A percentile compares a stretch with the other conserved stretches of the same genome.
Conservation (phyloP, 2,113 vertebrate genomes). For the Hyaena hyaena region DNA sequence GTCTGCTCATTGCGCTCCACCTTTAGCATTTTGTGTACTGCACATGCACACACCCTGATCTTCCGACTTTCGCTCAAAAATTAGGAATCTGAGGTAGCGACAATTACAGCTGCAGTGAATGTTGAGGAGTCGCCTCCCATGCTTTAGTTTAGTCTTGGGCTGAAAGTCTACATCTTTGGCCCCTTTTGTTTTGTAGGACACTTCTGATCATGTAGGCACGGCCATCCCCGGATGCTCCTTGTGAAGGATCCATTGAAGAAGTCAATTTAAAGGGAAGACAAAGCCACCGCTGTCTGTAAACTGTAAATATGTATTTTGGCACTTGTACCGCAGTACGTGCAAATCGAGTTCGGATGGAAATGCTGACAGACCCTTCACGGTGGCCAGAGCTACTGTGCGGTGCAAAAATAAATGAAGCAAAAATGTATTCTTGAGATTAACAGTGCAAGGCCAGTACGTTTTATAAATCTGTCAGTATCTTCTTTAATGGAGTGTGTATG, state of each 20-base stretch:
- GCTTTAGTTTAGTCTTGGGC: slow-evolving; percentile 38
- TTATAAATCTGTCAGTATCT: slow-evolving; percentile 80
- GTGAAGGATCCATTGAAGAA: slow-evolving; percentile 58
- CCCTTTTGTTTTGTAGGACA: slow-evolving; percentile 59
- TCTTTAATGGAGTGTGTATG: slow-evolving; percentile 73
- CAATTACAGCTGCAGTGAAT: not conserved
- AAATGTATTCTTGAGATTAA: slow-evolving; percentile 72
- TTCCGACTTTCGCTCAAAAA: slow-evolving; percentile 63
- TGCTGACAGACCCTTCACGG: slow-evolving; percentile 61
- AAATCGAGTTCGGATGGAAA: slow-evolving; percentile 59
- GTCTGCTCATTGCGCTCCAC: slow-evolving; percentile 4
- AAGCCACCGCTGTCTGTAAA: slow-evolving; percentile 72
- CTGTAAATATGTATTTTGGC: slow-evolving; percentile 78
- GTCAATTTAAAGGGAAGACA: slow-evolving; percentile 70
- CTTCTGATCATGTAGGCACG: slow-evolving; percentile 59
- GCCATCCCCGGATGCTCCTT: slow-evolving; percentile 56
- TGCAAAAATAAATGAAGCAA: slow-evolving; percentile 75
- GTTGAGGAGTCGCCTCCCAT: not conserved
- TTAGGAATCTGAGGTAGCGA: slow-evolving; percentile 25
- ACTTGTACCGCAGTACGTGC: slow-evolving; percentile 64
- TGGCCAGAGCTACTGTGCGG: slow-evolving; percentile 58
- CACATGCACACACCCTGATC: not conserved
- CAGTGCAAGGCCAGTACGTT: slow-evolving; percentile 57
- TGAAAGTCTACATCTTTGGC: slow-evolving; percentile 49
- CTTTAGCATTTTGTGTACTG: slow-evolving; percentile 43